Base-by-base conservation (phyloP, 1,140 invertebrate species). In the Penaeus vannamei region DNA sequence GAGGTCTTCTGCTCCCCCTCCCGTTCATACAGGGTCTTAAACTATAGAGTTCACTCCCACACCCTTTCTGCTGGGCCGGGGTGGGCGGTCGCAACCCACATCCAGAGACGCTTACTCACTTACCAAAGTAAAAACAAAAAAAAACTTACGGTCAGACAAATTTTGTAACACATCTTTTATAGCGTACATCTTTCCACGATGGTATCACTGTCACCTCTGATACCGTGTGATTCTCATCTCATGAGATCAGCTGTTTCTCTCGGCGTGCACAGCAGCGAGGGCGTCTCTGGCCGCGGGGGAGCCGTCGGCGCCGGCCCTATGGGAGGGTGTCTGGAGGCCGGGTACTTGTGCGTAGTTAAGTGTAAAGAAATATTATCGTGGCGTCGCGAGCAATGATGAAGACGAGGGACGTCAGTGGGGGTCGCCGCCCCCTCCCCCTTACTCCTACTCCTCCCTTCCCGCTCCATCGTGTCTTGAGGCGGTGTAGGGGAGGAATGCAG, bases 21-120 rank as follows among this genome's bases (percentile, higher is more conserved):
- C 72, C 53, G 69, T 66, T 89, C 42, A 84, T 89, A 89, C 87
- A 89, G 87, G 87, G 87, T 89, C 87, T 89, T 89, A 89, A 89
- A 62, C 72, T 89, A 53, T 53, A 89, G 87, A 85, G 36, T 79
- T 22, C 76, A 87, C 62, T 80, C 61, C 61, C 86, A 72, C 62
- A 61, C 79, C n/a, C 77, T 26, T 32, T 7, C 23, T 36, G 36
- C 19, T 22, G 80, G 42, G 46, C 32, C 76, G 53, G 53, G 53
- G 8, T 0, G 53, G 53, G 53, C 76, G 22, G 22, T 26, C 76
- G 46, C 76, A 29, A 20, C 76, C n/a, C 76, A 10, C 76, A 79
- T 32, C 76, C 19, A 36, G 22, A 79, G 76, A 36, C 46, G 22
- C 26, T 26, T n/a, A n/a, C 29, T 32, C n/a, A 36, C 10, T 53